phyloP scores from a whole-genome alignment of 2,888 invertebrate species.

The Steinernema carpocapsae region DNA sequence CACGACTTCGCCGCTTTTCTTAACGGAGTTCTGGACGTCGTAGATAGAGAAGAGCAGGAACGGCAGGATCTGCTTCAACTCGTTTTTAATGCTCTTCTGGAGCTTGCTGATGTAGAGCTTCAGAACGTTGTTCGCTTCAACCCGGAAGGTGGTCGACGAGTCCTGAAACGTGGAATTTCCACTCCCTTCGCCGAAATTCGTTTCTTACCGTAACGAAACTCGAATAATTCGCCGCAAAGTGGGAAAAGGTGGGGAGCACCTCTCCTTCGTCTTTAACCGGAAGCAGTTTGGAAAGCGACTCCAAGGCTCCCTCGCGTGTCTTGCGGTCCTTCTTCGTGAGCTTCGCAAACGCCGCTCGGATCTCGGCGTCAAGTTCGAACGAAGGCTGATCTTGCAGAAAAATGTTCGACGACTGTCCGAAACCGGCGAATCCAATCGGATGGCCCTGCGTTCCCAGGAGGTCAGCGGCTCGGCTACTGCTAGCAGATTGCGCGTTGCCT shows the following conservation, averaged over 20 bases:
- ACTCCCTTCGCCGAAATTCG: too few relatives aligned
- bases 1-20: slow-evolving; percentile 42
- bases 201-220: slow-evolving; percentile 43
- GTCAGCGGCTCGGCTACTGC: slow-evolving; percentile 48
- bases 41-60: slow-evolving; percentile 43
- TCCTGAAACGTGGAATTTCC: slow-evolving; percentile 1
- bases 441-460: slow-evolving; percentile 45
- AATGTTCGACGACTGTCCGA: slow-evolving; percentile 35
- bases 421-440: slow-evolving; percentile 41
- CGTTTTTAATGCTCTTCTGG: slow-evolving; percentile 16
- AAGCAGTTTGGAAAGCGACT: not conserved
- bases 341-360: slow-evolving; percentile 55
- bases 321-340: slow-evolving; percentile 58
- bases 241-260: slow-evolving; percentile 38
- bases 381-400: slow-evolving; percentile 1
- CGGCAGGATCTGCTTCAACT: slow-evolving; percentile 41
- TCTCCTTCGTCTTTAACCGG: slow-evolving; percentile 34
- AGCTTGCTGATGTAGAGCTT: slow-evolving; percentile 9
- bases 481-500: slow-evolving; percentile 41
- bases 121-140: slow-evolving; percentile 31
- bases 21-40: slow-evolving; percentile 42
- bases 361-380: slow-evolving; percentile 53
- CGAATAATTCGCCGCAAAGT: slow-evolving; percentile 40
- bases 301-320: slow-evolving; percentile 58
- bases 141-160: slow-evolving; percentile 8